Base-by-base conservation (phyloP, 2,113 vertebrate species). In the Gymnarchus niloticus region DNA sequence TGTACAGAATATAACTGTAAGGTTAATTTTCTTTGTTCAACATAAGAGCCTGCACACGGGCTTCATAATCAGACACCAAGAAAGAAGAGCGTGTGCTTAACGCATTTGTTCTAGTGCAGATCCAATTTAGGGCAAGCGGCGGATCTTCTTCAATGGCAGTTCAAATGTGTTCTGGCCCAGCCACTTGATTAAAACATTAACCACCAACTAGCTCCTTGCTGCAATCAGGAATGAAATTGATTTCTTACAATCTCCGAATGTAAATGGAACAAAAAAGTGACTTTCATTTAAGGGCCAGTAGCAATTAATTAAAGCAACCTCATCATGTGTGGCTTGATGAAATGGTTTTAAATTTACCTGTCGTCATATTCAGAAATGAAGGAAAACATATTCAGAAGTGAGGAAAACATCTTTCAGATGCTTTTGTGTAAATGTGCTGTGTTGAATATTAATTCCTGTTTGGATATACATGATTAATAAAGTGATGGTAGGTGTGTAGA, bases 131-230 rank as follows among this genome's bases (percentile, higher is more conserved):
- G 69, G 52, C 9, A 28, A 12, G 52, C 33, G 9, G 28, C 14
- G 5, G 0, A 7, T 41, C 48, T 19, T 44, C 10, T 76, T 54
- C 52, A 25, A 41, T n/a, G 44, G 1, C 0, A 56, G 28, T 9
- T 46, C n/a, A 23, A 81, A 81, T 81, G 21, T 44, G 17, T 41
- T 73, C 23, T 7, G 54, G 37, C 41, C 0, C 12, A 14, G 73
- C 33, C 73, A 85, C 84, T 85, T 80, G 84, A 85, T 85, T 85
- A 80, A 85, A 85, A 80, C 69, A 73, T 78, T 85, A 78, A 78
- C 69, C 52, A 80, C 73, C 52, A 44, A 52, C 52, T 78, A 56
- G 76, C 52, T 85, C 37, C n/a, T 8, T n/a, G 28, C 54, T 54
- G 49, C 51, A 73, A 85, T 23, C 73, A 28, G 54, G 41, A 80